phyloP scores from a whole-genome alignment of 2,113 vertebrate genomes.

The Neolamprologus brichardi region DNA sequence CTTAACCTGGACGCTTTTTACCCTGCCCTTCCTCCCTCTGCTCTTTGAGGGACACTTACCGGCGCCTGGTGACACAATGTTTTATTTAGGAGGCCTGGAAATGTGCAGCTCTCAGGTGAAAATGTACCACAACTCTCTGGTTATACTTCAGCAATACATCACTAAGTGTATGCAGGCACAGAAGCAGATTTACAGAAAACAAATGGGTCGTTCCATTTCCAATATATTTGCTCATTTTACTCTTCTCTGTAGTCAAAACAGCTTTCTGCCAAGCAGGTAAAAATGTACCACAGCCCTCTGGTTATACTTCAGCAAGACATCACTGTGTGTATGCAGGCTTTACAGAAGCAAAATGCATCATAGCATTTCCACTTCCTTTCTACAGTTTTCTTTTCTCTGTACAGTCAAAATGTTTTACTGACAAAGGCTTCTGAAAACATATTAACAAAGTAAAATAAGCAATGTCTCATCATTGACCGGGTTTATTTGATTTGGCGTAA shows the following conservation, averaged over 20 bases:
- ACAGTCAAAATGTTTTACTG: neutral
- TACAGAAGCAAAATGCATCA: neutral
- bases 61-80: constrained; percentile 67
- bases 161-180: neutral
- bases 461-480: neutral
- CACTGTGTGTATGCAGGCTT: neutral
- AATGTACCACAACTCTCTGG: constrained; percentile 28
- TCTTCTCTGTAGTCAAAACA: neutral
- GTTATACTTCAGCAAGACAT: constrained; percentile 21
- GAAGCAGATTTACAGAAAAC: neutral
- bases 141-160: constrained; percentile 28
- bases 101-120: constrained; percentile 66
- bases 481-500: neutral
- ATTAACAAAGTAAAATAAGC: neutral
- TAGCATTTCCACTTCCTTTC: neutral
- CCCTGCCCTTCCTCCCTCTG: constrained; percentile 51
- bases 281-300: constrained; percentile 33
- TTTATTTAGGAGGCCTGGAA: constrained; percentile 68
- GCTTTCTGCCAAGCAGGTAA: constrained; percentile 12
- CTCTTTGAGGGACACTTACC: constrained; percentile 68
- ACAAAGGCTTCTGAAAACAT: neutral
- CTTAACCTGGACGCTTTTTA: constrained; percentile 78
- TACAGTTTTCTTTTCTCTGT: neutral
- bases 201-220: neutral
- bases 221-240: neutral